Evolutionary conservation across 2,113 vertebrate genomes (phyloP).

Genomic region (Ophiodon elongatus): DNA sequence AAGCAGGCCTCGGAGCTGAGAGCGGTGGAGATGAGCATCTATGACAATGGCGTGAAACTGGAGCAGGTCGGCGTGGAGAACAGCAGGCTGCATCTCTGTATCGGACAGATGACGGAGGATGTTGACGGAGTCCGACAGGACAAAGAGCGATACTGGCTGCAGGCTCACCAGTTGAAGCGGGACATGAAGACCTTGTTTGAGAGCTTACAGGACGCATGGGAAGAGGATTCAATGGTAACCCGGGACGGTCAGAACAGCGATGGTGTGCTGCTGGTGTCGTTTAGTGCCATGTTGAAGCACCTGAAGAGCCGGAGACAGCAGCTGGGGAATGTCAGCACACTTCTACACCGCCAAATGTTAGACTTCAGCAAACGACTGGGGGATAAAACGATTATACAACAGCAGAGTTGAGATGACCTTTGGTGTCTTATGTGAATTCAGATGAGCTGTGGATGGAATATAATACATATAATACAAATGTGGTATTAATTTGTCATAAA

Average conservation of each 20-base stretch:
- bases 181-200: not conserved
- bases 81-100: conserved; percentile 67
- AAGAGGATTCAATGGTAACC: not conserved
- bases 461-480: not conserved
- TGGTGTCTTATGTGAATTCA: not conserved
- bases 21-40: conserved; percentile 67
- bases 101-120: conserved; percentile 50
- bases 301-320: conserved; percentile 38
- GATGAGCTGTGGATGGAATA: not conserved
- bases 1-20: conserved; percentile 60
- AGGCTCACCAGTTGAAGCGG: not conserved
- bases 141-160: conserved; percentile 8
- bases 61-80: conserved; percentile 76
- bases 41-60: conserved; percentile 52
- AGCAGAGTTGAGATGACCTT: not conserved
- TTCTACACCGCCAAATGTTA: conserved; percentile 42
- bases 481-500: not conserved
- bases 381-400: not conserved
- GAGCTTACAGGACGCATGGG: conserved; percentile 51
- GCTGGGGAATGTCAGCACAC: conserved; percentile 3
- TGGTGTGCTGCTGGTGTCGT: not conserved
- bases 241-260: conserved; percentile 18
- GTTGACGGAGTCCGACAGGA: not conserved
- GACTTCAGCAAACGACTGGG: conserved; percentile 62
- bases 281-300: not conserved